Conservation (phyloP, 2,113 vertebrate species). For the Apodemus speciosus region DNA sequence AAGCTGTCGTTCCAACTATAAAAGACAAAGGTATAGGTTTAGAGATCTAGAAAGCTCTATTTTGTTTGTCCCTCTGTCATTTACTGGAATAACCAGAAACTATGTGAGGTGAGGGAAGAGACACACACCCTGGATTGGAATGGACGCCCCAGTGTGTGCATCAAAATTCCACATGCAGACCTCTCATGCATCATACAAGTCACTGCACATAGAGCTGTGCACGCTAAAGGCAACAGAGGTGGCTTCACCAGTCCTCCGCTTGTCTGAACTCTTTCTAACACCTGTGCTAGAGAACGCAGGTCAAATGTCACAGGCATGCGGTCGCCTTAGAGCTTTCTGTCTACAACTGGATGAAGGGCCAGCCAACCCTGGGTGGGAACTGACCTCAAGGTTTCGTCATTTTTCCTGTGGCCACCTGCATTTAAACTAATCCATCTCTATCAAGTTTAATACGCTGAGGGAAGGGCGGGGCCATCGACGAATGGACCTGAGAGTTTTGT, state of each 20-base stretch:
- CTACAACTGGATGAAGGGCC: slow-evolving; percentile 63
- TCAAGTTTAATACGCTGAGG: slow-evolving; percentile 75
- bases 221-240: slow-evolving; percentile 7
- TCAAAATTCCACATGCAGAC: slow-evolving; percentile 24
- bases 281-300: slow-evolving; percentile 70
- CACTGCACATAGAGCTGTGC: slow-evolving; percentile 41
- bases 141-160: background rate
- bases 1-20: background rate
- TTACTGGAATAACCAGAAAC: background rate
- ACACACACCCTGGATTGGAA: background rate
- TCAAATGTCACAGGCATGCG: slow-evolving; percentile 74
- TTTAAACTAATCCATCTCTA: slow-evolving; percentile 77
- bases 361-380: slow-evolving; percentile 65
- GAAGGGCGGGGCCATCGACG: slow-evolving; percentile 4
- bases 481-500: slow-evolving; percentile 66
- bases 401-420: slow-evolving; percentile 69
- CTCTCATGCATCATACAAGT: slow-evolving; percentile 10
- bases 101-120: background rate
- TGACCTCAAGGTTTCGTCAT: slow-evolving; percentile 67
- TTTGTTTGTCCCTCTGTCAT: background rate
- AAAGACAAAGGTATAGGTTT: background rate
- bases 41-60: background rate
- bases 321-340: slow-evolving; percentile 76
- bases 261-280: slow-evolving; percentile 74
- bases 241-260: background rate